Evolutionary conservation across 2,888 invertebrate species (phyloP).

Genomic region (Orthonevra nobilis): DNA sequence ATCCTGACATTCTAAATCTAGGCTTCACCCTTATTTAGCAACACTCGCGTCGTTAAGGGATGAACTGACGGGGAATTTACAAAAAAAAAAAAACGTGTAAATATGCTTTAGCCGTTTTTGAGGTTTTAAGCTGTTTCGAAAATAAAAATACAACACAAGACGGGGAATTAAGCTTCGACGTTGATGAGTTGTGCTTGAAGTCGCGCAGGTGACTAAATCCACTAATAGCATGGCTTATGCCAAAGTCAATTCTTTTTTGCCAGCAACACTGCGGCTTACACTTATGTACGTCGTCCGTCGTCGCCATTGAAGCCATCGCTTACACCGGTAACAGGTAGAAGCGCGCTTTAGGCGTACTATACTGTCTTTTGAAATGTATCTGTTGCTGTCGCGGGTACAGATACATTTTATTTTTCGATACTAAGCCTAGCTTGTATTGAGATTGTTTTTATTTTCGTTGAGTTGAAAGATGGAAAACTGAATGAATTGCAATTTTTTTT

Average conservation of each 20-base stretch:
- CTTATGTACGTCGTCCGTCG: slow-evolving; percentile 9
- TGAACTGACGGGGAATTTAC: neutral
- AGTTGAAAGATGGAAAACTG: slow-evolving; percentile 27
- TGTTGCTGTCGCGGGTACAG: slow-evolving; percentile 3
- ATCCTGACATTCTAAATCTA: no score
- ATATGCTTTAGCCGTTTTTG: no score
- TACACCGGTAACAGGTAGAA: slow-evolving; percentile 50
- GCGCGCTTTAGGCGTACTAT: slow-evolving; percentile 19
- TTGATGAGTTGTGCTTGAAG: slow-evolving; percentile 70
- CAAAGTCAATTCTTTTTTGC: slow-evolving; percentile 67
- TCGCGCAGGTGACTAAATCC: slow-evolving; percentile 72
- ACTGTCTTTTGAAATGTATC: neutral
- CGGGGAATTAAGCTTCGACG: slow-evolving; percentile 66
- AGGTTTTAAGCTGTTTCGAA: slow-evolving; percentile 18
- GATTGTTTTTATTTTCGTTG: slow-evolving; percentile 34
- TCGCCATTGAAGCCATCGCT: no score
- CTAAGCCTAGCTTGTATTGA: slow-evolving; percentile 21
- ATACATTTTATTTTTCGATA: slow-evolving; percentile 28
- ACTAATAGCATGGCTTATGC: slow-evolving; percentile 65
- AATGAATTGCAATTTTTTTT: slow-evolving; percentile 39
- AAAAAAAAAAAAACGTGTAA: slow-evolving; percentile 1
- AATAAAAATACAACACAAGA: no score
- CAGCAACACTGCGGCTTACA: slow-evolving; percentile 29
- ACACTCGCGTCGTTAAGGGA: no score
- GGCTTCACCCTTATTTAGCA: no score